Base-by-base conservation (phyloP, 2,797 vertebrate species). In the Florisuga fusca region DNA sequence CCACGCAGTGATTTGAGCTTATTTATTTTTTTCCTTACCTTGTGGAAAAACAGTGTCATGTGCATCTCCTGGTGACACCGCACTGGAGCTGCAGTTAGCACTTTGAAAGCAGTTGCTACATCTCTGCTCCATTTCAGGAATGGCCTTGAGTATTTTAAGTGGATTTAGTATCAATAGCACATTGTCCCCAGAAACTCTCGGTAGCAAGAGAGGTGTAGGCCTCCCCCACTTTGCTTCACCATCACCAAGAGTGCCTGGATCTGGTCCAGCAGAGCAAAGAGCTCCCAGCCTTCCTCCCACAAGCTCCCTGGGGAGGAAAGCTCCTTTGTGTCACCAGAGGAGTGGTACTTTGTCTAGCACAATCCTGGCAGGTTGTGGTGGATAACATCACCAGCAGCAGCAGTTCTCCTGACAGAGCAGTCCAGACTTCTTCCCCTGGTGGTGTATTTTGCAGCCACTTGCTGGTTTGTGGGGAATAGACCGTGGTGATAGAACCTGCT, bases 1-100 rank as follows among this genome's bases (percentile, higher is more conserved):
- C 91, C 85, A 20, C 57, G 69, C 87, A 84, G 75, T 80, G 59
- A 90, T 89, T 91, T 66, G 55, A 50, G 41, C 62, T 72, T 67
- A 88, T 66, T 69, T 86, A 34, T 76, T 76, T 76, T 76, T 89
- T 58, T 71, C 64, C 86, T 92, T 87, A 93, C 88, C 88, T 94
- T 84, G 76, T 76, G 54, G 68, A 82, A 82, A 82, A 77, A 50
- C 9, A 50, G n/a, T 11, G 54, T 72, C 46, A 43, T 5, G 18
- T 20, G 50, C 64, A 71, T 77, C 43, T 90, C 43, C 61, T 5
- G 22, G 54, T 87, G 87, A 90, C 53, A 50, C 12, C 0, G 0
- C 36, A 6, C 33, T 58, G 50, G 74, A 84, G 63, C 50, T 45
- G 36, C 57, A 61, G 48, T 48, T 63, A 54, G 38, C 38, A 19